phyloP scores from a whole-genome alignment of 2,113 vertebrate species.

The Phodopus roborovskii region DNA sequence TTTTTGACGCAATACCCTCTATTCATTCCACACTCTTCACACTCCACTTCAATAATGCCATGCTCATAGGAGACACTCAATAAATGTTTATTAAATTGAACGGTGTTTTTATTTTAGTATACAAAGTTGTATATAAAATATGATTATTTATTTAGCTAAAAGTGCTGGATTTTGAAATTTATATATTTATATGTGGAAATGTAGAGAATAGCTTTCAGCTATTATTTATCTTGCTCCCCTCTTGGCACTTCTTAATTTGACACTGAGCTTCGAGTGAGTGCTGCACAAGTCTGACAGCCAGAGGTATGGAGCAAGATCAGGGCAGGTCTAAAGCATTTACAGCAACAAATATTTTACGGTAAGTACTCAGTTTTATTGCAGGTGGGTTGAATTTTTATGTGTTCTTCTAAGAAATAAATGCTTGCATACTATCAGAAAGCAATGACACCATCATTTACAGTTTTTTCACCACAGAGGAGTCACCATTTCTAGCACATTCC shows the following conservation, averaged over 20 bases:
- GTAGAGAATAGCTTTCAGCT: conserved; percentile 50
- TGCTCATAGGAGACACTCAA: not conserved
- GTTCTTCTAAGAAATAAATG: not conserved
- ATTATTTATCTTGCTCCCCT: conserved; percentile 50
- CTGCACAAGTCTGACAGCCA: conserved; percentile 55
- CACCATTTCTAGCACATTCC: not conserved
- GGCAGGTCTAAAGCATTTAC: conserved; percentile 9
- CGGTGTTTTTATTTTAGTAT: conserved; percentile 38
- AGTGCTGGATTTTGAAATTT: conserved; percentile 38
- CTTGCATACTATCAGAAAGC: not conserved
- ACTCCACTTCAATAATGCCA: not conserved
- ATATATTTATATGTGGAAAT: conserved; percentile 35
- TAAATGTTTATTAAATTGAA: conserved; percentile 44
- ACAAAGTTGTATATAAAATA: not conserved
- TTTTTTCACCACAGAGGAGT: conserved; percentile 12
- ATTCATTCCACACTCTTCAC: not conserved
- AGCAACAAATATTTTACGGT: conserved; percentile 47
- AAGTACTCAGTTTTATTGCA: conserved; percentile 44
- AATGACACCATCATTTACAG: conserved; percentile 29
- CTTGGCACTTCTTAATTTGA: conserved; percentile 66
- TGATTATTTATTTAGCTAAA: conserved; percentile 47
- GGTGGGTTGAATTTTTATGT: not conserved
- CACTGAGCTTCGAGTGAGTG: conserved; percentile 39
- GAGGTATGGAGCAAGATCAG: conserved; percentile 19
- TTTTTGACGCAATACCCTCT: not conserved